Conservation (phyloP, 2,888 invertebrate species). For the Suillia variegata region DNA sequence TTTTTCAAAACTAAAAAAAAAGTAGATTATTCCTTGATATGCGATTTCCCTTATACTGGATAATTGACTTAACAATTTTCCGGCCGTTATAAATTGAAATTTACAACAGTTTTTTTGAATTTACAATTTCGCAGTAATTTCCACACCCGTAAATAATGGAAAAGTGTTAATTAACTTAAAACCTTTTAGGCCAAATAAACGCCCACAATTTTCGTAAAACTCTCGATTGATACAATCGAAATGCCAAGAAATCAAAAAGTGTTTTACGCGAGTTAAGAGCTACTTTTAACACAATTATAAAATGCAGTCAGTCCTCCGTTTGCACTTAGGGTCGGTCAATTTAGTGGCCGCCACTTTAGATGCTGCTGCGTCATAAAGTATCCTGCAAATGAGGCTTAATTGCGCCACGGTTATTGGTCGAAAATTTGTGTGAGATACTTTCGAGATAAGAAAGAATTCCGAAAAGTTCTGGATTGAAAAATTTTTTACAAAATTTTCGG, state of each 20-base stretch:
- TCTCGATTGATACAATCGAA: too few relatives aligned
- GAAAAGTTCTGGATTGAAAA: not conserved
- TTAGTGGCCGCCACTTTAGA: too few relatives aligned
- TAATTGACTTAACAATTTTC: too few relatives aligned
- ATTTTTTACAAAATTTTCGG: conserved; percentile 11
- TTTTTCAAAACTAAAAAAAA: too few relatives aligned
- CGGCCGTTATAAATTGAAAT: too few relatives aligned
- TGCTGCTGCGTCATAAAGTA: conserved; percentile 20
- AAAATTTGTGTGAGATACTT: conserved; percentile 15
- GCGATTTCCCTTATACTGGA: too few relatives aligned
- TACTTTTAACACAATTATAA: conserved; percentile 49
- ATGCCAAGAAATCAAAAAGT: not conserved
- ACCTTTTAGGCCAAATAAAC: conserved; percentile 42
- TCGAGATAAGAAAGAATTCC: not conserved
- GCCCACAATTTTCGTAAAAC: conserved; percentile 27
- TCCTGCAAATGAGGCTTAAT: conserved; percentile 50
- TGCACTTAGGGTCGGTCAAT: not conserved
- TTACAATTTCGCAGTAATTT: too few relatives aligned
- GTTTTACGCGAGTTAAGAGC: not conserved
- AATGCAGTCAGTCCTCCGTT: too few relatives aligned
- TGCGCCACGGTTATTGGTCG: conserved; percentile 39
- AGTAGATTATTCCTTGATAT: too few relatives aligned
- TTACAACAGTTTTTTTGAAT: too few relatives aligned
- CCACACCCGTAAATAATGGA: too few relatives aligned
- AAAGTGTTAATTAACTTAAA: conserved; percentile 48